These are phyloP conservation scores for Echinometra lucunter DNA, from an alignment of 53 echinoderm and acorn worm species.

Conservation along the genomic window DNA sequence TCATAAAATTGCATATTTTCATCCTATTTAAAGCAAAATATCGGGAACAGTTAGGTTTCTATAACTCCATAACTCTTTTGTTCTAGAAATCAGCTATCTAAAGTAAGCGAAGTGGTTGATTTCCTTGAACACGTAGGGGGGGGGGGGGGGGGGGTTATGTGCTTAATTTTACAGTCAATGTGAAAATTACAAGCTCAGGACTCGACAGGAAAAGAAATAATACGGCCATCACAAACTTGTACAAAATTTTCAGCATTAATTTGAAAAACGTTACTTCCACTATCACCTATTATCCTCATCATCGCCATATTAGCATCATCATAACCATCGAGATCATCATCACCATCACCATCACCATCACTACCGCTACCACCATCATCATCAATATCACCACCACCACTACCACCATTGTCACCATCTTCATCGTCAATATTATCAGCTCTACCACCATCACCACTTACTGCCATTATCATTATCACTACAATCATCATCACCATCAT, in stretches of 20 bases:
- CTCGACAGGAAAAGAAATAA: neutral
- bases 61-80: neutral
- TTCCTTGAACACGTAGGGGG: too few species aligned
- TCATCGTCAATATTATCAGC: neutral
- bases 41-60: too few species aligned
- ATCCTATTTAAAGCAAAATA: too few species aligned
- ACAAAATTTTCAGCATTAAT: too few species aligned
- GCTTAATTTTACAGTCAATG: too few species aligned
- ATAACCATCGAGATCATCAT: conserved; percentile 26
- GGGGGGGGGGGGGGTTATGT: too few species aligned
- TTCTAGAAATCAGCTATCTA: neutral
- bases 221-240: neutral
- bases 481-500: neutral
- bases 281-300: neutral
- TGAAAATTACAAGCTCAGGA: too few species aligned
- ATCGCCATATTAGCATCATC: conserved; percentile 31
- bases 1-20: too few species aligned
- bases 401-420: neutral
- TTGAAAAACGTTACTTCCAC: too few species aligned
- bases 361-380: neutral
- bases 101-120: too few species aligned
- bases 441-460: neutral
- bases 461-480: neutral
- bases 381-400: neutral
- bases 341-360: conserved; percentile 31